Evolutionary conservation across 2,113 vertebrate genomes (phyloP).

Genomic region (Salvator merianae): DNA sequence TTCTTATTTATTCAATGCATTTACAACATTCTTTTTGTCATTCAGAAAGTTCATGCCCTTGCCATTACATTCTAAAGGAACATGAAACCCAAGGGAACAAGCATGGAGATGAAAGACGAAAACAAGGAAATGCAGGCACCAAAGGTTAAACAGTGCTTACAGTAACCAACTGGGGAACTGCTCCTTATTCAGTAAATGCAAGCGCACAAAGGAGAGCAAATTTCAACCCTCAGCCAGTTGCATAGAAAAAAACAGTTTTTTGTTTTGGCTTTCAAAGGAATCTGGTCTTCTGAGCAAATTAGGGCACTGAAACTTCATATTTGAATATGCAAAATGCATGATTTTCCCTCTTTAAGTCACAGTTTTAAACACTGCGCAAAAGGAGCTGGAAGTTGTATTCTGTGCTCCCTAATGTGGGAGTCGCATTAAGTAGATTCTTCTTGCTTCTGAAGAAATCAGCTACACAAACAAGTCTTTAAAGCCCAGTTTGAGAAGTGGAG

Average conservation of each 20-base stretch:
- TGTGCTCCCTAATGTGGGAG: not conserved
- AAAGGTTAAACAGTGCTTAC: no score
- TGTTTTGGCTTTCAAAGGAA: not conserved
- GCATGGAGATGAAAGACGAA: no score
- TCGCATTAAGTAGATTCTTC: not conserved
- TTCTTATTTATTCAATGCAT: no score
- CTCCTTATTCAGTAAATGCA: no score
- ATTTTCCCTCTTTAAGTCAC: not conserved
- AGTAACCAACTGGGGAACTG: no score
- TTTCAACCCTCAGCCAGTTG: not conserved
- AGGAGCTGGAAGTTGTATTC: not conserved
- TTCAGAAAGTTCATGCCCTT: no score
- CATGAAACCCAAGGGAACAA: no score
- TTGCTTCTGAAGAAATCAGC: not conserved
- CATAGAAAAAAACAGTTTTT: not conserved
- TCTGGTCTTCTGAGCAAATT: not conserved
- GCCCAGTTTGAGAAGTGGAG: not conserved
- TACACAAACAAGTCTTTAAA: not conserved
- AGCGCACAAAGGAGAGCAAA: not conserved
- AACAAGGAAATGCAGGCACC: no score
- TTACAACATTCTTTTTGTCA: no score
- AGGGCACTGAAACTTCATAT: not conserved
- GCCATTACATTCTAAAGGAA: no score
- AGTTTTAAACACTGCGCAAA: not conserved
- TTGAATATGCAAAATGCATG: not conserved